Conservation (phyloP, 1,140 invertebrate species). For the Sminthurinus signatus region DNA sequence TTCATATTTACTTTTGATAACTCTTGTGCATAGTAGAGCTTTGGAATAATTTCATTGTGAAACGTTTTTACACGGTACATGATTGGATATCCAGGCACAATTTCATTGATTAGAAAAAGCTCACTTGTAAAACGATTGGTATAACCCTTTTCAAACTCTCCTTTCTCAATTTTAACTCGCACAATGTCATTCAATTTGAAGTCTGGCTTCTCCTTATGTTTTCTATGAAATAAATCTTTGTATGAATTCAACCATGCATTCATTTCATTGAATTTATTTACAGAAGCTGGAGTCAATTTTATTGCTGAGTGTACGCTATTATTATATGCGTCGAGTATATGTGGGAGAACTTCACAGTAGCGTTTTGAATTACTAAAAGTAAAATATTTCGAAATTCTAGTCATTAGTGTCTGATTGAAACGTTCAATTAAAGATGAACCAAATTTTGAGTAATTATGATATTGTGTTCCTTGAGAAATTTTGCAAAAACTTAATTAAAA, state of each 20-base stretch:
- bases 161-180: slow-evolving; percentile 45
- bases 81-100: slow-evolving; percentile 5
- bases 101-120: slow-evolving; percentile 8
- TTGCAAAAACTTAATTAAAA: not conserved
- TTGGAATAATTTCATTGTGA: not conserved
- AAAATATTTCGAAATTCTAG: slow-evolving; percentile 19
- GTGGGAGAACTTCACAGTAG: slow-evolving; percentile 15
- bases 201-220: not conserved
- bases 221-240: not conserved
- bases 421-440: slow-evolving; percentile 21
- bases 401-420: slow-evolving; percentile 22
- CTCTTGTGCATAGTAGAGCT: slow-evolving; percentile 17
- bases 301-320: slow-evolving; percentile 19
- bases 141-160: slow-evolving; percentile 24
- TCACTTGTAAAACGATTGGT: slow-evolving; percentile 11
- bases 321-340: slow-evolving; percentile 27
- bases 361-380: not conserved
- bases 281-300: slow-evolving; percentile 14
- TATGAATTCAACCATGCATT: slow-evolving; percentile 29
- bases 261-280: slow-evolving; percentile 29
- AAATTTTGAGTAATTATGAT: slow-evolving; percentile 13
- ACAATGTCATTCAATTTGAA: slow-evolving; percentile 7
- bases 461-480: slow-evolving; percentile 12
- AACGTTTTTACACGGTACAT: slow-evolving; percentile 15
- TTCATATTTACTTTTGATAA: not conserved